phyloP scores from a whole-genome alignment of 1,140 invertebrate species.

The Akabosia matsudoensis region DNA sequence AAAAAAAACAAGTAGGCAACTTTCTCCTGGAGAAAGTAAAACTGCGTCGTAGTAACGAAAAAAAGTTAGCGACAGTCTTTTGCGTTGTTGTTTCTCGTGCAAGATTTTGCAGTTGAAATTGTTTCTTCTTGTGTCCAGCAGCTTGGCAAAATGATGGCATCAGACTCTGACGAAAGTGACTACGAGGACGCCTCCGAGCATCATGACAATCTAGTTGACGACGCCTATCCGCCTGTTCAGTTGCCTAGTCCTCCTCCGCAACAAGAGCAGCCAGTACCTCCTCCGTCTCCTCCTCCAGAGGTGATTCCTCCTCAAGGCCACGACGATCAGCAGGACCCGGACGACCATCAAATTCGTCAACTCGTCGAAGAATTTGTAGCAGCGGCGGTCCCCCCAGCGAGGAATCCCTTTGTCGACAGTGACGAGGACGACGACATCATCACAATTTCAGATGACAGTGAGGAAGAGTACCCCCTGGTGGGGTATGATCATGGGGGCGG shows the following conservation, averaged over 20 bases:
- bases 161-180: conserved; percentile 9
- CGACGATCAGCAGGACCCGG: background rate
- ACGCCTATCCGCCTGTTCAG: background rate
- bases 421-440: conserved; percentile 25
- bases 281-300: background rate
- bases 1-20: no score
- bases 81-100: no score
- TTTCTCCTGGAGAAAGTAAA: no score
- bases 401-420: conserved; percentile 17
- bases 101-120: no score
- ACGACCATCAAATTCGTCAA: background rate
- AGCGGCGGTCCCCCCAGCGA: background rate
- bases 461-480: conserved; percentile 5
- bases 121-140: background rate
- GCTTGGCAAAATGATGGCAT: conserved; percentile 16
- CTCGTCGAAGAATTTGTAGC: background rate
- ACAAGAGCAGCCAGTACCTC: background rate
- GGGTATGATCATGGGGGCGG: background rate
- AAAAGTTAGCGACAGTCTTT: no score
- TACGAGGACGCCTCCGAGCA: conserved; percentile 12
- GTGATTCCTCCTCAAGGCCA: background rate
- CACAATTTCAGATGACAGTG: conserved; percentile 13
- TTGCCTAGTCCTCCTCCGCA: background rate
- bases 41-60: no score
- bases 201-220: background rate